Evolutionary conservation across 1,140 invertebrate genomes (phyloP).

Genomic region (Bactericera cockerelli): DNA sequence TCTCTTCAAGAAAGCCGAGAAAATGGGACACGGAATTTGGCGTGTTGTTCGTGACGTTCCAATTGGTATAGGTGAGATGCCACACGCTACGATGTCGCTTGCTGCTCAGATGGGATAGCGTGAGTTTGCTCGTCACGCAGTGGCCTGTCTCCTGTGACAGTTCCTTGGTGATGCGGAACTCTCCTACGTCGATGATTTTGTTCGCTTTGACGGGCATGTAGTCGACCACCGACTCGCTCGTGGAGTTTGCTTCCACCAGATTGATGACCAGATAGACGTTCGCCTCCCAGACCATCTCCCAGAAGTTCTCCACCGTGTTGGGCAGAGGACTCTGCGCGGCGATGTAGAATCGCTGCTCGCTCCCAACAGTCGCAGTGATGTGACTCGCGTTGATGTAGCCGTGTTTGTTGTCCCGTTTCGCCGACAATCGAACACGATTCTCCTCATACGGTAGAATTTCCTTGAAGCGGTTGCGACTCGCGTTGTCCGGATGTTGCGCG

Average conservation of each 20-base stretch:
- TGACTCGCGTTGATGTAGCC: slow-evolving; percentile 86
- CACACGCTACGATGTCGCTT: slow-evolving; percentile 47
- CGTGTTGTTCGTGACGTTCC: slow-evolving; percentile 43
- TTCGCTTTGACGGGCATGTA: slow-evolving; percentile 37
- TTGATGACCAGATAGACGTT: slow-evolving; percentile 59
- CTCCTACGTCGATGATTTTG: slow-evolving; percentile 16
- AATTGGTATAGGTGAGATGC: slow-evolving; percentile 66
- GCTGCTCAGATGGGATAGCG: slow-evolving; percentile 36
- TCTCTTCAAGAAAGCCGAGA: slow-evolving; percentile 63
- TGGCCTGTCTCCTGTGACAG: slow-evolving; percentile 42
- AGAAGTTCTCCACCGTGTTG: slow-evolving; percentile 47
- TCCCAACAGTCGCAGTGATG: slow-evolving; percentile 57
- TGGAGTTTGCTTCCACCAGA: slow-evolving; percentile 23
- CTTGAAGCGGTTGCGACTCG: slow-evolving; percentile 35
- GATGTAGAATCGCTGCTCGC: slow-evolving; percentile 64
- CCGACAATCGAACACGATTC: slow-evolving; percentile 59
- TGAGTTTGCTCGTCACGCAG: slow-evolving; percentile 40
- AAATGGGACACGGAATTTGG: slow-evolving; percentile 47
- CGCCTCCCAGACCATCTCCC: slow-evolving; percentile 78
- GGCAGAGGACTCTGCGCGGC: slow-evolving; percentile 57
- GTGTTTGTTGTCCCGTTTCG: slow-evolving; percentile 58
- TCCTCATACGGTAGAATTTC: slow-evolving; percentile 78
- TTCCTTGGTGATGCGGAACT: slow-evolving; percentile 53
- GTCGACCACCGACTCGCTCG: slow-evolving; percentile 30
- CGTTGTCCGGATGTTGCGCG: slow-evolving; percentile 47